Conservation (phyloP, 2,113 vertebrate genomes). For the Spea multiplicata region DNA sequence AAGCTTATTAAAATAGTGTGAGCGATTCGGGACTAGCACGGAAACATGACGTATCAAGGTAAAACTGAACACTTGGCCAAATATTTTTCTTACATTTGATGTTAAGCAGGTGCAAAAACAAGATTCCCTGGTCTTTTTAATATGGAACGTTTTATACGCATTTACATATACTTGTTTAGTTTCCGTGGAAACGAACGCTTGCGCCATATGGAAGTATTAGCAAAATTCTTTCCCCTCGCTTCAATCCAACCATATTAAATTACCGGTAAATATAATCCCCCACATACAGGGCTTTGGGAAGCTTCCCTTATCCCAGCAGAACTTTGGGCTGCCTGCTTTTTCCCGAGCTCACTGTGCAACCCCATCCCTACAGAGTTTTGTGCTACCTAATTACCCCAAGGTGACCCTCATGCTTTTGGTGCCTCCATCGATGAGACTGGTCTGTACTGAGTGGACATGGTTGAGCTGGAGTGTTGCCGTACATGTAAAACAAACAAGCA, state of each 20-base stretch:
- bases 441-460: too few species aligned
- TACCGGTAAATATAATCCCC: too few species aligned
- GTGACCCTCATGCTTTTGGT: too few species aligned
- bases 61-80: slow-evolving; percentile 14
- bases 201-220: not conserved
- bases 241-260: not conserved
- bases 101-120: slow-evolving; percentile 46
- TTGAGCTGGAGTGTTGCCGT: too few species aligned
- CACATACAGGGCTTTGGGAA: too few species aligned
- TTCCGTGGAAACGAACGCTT: slow-evolving; percentile 8
- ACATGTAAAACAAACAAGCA: too few species aligned
- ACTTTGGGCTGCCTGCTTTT: too few species aligned
- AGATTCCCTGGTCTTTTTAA: slow-evolving; percentile 34
- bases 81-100: slow-evolving; percentile 38
- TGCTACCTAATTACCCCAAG: too few species aligned
- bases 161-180: slow-evolving; percentile 28
- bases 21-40: slow-evolving; percentile 19
- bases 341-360: too few species aligned
- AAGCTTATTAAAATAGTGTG: slow-evolving; percentile 18
- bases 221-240: not conserved
- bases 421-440: too few species aligned
- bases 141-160: slow-evolving; percentile 16
- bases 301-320: too few species aligned
- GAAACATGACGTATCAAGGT: slow-evolving; percentile 25
- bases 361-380: too few species aligned